These are phyloP conservation scores for Eurypyga helias DNA, from an alignment of 2,113 vertebrate species.

Conservation along the genomic window DNA sequence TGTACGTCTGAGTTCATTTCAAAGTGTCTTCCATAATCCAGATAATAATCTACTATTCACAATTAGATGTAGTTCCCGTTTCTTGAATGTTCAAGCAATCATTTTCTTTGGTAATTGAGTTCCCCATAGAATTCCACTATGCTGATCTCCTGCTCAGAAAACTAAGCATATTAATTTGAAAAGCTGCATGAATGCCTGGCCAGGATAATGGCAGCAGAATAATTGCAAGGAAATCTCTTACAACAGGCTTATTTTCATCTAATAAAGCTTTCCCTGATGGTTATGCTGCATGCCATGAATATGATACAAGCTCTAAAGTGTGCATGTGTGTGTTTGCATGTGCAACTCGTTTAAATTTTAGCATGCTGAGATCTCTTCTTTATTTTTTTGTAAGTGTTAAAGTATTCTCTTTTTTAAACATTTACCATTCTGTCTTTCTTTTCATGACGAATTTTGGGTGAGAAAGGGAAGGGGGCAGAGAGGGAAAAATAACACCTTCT, in stretches of 20 bases:
- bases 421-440: background rate
- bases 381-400: background rate
- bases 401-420: background rate
- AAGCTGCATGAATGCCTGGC: constrained; percentile 69
- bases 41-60: constrained; percentile 71
- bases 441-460: background rate
- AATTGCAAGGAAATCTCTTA: constrained; percentile 81
- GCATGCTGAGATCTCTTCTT: background rate
- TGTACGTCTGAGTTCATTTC: constrained; percentile 38
- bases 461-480: background rate
- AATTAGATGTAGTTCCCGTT: constrained; percentile 74
- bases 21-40: constrained; percentile 57
- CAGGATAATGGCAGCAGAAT: constrained; percentile 73
- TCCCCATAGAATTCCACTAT: constrained; percentile 70
- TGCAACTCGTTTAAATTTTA: constrained; percentile 22
- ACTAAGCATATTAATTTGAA: constrained; percentile 80
- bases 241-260: constrained; percentile 78
- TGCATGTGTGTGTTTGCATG: constrained; percentile 5
- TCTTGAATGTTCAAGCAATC: constrained; percentile 74
- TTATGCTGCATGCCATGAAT: constrained; percentile 67
- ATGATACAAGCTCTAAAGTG: constrained; percentile 58
- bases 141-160: constrained; percentile 74
- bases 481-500: background rate
- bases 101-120: constrained; percentile 79
- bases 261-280: constrained; percentile 77